Evolutionary conservation across 2,888 invertebrate genomes (phyloP).

Genomic region (Eristalis tenax): DNA sequence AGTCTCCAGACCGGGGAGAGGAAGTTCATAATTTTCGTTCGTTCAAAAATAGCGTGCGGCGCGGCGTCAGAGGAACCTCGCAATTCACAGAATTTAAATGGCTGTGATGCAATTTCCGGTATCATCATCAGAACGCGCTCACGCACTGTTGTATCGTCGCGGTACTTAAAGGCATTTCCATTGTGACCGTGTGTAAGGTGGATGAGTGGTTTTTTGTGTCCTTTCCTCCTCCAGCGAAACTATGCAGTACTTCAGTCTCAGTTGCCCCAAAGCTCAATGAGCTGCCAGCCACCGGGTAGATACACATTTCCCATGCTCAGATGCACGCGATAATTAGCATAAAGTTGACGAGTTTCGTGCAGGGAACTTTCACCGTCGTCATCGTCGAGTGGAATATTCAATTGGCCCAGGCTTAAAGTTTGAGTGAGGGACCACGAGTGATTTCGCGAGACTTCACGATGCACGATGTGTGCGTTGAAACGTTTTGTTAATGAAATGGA

Average conservation of each 20-base stretch:
- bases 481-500: conserved; percentile 54
- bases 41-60: conserved; percentile 47
- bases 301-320: conserved; percentile 16
- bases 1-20: conserved; percentile 26
- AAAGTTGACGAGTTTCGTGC: conserved; percentile 62
- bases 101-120: conserved; percentile 68
- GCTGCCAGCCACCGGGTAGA: conserved; percentile 11
- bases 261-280: conserved; percentile 30
- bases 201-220: not conserved
- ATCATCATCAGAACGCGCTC: conserved; percentile 35
- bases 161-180: conserved; percentile 56
- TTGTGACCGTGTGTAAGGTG: conserved; percentile 13
- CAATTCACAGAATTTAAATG: conserved; percentile 59
- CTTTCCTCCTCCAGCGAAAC: not conserved
- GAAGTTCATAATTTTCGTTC: conserved; percentile 64
- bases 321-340: conserved; percentile 57
- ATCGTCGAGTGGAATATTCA: conserved; percentile 35
- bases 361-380: conserved; percentile 30
- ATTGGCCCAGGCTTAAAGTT: conserved; percentile 44
- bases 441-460: not conserved
- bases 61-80: conserved; percentile 23
- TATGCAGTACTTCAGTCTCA: conserved; percentile 16
- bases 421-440: not conserved
- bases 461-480: conserved; percentile 18
- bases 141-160: conserved; percentile 54